Evolutionary conservation across 2,113 vertebrate genomes (phyloP).

Genomic region (Sclerurus mexicanus): DNA sequence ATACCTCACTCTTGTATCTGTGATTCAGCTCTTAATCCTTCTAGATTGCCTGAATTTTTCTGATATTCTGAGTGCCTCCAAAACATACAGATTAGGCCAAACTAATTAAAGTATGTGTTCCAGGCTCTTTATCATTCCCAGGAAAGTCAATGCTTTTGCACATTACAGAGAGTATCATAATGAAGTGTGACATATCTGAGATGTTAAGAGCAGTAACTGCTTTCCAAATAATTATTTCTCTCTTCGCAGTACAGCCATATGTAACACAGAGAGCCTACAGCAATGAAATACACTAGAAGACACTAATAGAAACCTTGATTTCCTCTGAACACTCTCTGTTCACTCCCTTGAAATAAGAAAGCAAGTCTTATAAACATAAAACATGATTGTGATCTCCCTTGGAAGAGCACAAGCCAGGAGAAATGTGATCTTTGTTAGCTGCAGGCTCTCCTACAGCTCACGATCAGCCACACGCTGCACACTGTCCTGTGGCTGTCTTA

Average conservation of each 20-base stretch:
- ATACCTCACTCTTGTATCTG: not conserved
- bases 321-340: not conserved
- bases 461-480: fast-evolving
- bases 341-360: not conserved
- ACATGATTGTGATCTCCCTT: not conserved
- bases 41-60: not conserved
- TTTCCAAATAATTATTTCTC: not conserved
- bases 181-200: slow-evolving; percentile 7
- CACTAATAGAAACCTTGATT: not conserved
- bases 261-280: not conserved
- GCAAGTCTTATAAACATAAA: slow-evolving; percentile 11
- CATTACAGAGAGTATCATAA: not conserved
- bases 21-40: slow-evolving; percentile 32
- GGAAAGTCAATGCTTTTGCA: slow-evolving; percentile 23
- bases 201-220: not conserved
- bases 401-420: slow-evolving; percentile 2
- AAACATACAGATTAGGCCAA: slow-evolving; percentile 37
- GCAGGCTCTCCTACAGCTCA: not conserved
- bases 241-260: not conserved
- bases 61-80: slow-evolving; percentile 35
- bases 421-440: slow-evolving; percentile 23
- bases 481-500: not conserved
- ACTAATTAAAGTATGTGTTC: not conserved
- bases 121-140: slow-evolving; percentile 11
- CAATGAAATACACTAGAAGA: not conserved